Base-by-base conservation (phyloP, 2,113 vertebrate species). In the Petrocephalus microphthalmus region DNA sequence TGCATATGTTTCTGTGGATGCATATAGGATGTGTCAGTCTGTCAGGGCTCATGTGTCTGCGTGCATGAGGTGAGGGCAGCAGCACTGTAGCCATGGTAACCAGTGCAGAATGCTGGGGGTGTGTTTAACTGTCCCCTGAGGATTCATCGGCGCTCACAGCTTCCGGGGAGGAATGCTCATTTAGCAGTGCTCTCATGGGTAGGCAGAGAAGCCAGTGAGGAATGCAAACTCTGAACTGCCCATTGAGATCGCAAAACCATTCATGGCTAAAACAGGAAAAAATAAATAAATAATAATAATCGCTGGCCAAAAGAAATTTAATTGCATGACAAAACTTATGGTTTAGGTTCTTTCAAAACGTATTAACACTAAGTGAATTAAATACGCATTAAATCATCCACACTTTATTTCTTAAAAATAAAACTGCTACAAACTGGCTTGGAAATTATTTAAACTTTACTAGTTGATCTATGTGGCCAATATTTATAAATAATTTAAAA, bases 21-120 rank as follows among this genome's bases (percentile, higher is more conserved):
- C 8, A 82, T 84, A 84, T 11, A 37, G n/a, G 25, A 29, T 51
- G 20, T 88, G 53, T 52, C 25, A 17, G 6, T 87, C 7, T 71
- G 51, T 15, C 84, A 52, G 56, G 37, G 22, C 60, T 7, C n/a
- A 17, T 25, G 51, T 49, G 29, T 82, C 37, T 64, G 7, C n/a
- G 86, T 49, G 52, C 51, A 86, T 42, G 13, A 67, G n/a, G 84
- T 17, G n/a, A 89, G 74, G 45, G 25, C 25, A 54, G 67, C n/a
- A 33, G 33, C 84, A 51, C 15, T 81, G 51, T 67, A 53, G 52
- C 84, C 84, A 86, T 78, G 84, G 84, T 52, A 86, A 89, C 88
- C 74, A 78, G 7, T 54, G 33, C 17, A 22, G 81, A 47, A 52
- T 88, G 57, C 45, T 57, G 42, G 84, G 67, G 37, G 60, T 53